Percentiles rank a stretch among this genome's conserved stretches.
phyloP scores from a whole-genome alignment of 2,113 vertebrate genomes.

The Hoplias malabaricus region DNA sequence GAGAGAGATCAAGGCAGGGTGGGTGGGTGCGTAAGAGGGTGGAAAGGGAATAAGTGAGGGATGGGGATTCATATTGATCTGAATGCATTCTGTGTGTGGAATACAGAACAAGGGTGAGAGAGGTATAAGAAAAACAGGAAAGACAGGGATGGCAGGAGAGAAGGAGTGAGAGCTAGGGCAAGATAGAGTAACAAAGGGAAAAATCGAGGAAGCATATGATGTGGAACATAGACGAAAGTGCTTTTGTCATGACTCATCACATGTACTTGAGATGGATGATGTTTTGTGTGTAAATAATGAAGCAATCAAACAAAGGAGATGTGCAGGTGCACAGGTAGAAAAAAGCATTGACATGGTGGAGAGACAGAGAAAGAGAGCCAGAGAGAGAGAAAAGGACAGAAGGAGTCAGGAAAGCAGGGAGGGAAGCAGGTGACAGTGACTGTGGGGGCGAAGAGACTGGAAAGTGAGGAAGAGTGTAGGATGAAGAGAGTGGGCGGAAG shows the following conservation, averaged over 20 bases:
- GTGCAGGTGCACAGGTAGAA: background rate
- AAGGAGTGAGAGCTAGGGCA: constrained; percentile 46
- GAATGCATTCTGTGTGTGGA: constrained; percentile 66
- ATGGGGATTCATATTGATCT: constrained; percentile 57
- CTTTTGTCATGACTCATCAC: background rate
- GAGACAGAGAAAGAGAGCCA: background rate
- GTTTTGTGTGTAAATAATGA: background rate
- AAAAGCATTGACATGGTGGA: background rate
- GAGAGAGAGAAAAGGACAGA: background rate
- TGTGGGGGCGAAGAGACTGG: background rate
- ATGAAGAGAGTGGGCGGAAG: constrained; percentile 13
- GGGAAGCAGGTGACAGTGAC: background rate
- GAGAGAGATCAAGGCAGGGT: background rate
- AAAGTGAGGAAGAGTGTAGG: constrained; percentile 15
- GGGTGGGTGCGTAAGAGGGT: constrained; percentile 64
- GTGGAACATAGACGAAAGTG: background rate
- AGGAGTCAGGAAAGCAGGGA: background rate
- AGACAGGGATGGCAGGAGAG: constrained; percentile 48
- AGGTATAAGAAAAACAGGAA: constrained; percentile 42
- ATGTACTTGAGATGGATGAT: background rate
- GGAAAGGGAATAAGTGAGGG: constrained; percentile 57
- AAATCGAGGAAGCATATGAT: constrained; percentile 15
- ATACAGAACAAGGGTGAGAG: constrained; percentile 62
- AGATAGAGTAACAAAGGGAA: background rate
- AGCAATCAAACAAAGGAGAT: background rate